phyloP scores from a whole-genome alignment of 2,888 invertebrate species.

The Drosophila prolongata region DNA sequence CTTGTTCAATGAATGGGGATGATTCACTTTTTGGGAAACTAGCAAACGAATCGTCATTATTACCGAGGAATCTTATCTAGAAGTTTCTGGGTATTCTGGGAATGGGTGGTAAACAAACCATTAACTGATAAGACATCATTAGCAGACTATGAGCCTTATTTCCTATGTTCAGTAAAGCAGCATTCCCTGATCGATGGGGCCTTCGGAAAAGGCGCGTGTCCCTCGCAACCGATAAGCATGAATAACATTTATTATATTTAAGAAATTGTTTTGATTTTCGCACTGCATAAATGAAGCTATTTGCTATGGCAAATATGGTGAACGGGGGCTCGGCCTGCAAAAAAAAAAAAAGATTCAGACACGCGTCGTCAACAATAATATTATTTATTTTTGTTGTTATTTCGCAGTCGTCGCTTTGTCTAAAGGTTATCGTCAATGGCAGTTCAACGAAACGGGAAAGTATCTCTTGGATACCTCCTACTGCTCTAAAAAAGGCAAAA shows the following conservation, averaged over 20 bases:
- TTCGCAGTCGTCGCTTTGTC: slow-evolving; percentile 49
- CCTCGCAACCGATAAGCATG: neutral
- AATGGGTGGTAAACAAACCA: slow-evolving; percentile 68
- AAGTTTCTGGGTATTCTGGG: slow-evolving; percentile 35
- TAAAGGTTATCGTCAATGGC: slow-evolving; percentile 66
- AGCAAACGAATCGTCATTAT: slow-evolving; percentile 23
- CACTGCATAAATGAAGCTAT: slow-evolving; percentile 20
- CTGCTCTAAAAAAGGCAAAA: neutral
- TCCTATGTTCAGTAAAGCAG: neutral
- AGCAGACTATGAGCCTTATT: slow-evolving; percentile 1
- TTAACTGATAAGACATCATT: slow-evolving; percentile 62
- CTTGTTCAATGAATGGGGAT: neutral
- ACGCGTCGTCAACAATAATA: slow-evolving; percentile 42
- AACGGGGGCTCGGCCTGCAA: slow-evolving; percentile 67
- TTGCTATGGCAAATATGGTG: slow-evolving; percentile 21
- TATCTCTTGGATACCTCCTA: slow-evolving; percentile 48
- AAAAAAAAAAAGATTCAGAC: slow-evolving; percentile 43
- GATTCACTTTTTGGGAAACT: slow-evolving; percentile 18
- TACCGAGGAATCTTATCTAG: slow-evolving; percentile 20
- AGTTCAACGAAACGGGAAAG: slow-evolving; percentile 8
- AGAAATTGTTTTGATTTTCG: slow-evolving; percentile 25
- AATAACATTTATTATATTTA: slow-evolving; percentile 12
- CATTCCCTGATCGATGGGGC: slow-evolving; percentile 17
- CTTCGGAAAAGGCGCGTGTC: slow-evolving; percentile 24
- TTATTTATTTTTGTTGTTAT: slow-evolving; percentile 37